Percentiles rank a stretch among this genome's conserved stretches.
Conservation (phyloP, 2,113 vertebrate genomes). For the Manacus vitellinus region DNA sequence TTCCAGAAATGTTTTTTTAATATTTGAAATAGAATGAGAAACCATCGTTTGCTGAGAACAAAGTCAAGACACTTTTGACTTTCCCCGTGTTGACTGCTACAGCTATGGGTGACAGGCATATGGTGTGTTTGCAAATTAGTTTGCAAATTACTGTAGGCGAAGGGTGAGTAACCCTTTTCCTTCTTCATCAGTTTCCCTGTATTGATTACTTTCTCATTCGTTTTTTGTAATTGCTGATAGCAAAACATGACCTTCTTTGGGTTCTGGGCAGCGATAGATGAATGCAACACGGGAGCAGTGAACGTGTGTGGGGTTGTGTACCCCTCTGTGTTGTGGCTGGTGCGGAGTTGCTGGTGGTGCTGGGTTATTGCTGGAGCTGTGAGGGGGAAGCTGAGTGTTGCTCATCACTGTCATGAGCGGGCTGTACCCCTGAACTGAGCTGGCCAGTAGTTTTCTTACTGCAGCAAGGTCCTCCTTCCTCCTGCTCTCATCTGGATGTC, state of each 20-base stretch:
- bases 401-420: not conserved
- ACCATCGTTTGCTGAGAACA: not conserved
- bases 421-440: not conserved
- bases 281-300: not conserved
- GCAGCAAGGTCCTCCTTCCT: not conserved
- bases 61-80: not conserved
- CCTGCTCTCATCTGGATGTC: not conserved
- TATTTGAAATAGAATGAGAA: not conserved
- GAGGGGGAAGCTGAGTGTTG: not conserved
- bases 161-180: not conserved
- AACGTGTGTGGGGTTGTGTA: not conserved
- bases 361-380: not conserved
- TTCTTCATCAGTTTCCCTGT: not conserved
- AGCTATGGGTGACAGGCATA: not conserved
- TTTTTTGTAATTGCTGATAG: not conserved
- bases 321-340: fast-evolving
- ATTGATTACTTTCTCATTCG: not conserved
- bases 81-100: not conserved
- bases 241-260: not conserved
- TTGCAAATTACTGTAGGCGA: not conserved
- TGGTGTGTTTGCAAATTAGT: not conserved
- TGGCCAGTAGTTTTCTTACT: not conserved
- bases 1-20: not conserved
- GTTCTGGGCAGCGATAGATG: not conserved
- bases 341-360: not conserved